Conservation (phyloP, 2,888 invertebrate genomes). For the Drosophila paranaensis region DNA sequence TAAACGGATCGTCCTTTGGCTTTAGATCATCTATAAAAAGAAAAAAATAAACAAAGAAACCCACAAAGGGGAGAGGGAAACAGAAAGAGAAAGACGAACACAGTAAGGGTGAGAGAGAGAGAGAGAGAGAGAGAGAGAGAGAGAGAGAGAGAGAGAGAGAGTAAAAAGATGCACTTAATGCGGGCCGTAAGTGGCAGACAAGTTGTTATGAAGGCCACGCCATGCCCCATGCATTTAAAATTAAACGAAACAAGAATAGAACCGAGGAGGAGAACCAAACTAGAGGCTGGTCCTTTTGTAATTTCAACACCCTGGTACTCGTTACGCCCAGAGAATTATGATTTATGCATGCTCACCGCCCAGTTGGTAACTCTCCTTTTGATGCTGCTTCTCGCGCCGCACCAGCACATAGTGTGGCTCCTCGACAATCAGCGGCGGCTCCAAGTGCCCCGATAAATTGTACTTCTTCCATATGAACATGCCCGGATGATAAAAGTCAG, state of each 20-base stretch:
- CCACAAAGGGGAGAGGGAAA: background rate
- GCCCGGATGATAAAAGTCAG: conserved; percentile 75
- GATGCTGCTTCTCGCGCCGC: conserved; percentile 69
- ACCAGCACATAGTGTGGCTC: conserved; percentile 83
- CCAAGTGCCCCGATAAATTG: conserved; percentile 82
- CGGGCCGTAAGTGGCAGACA: conserved; percentile 14
- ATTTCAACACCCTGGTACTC: conserved; percentile 52
- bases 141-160: background rate
- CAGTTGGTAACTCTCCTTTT: conserved; percentile 57
- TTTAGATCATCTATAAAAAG: conserved; percentile 45
- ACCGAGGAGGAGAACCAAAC: conserved; percentile 6
- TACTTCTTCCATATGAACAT: conserved; percentile 82
- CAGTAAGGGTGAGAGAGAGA: background rate
- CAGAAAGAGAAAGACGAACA: background rate
- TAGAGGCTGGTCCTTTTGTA: conserved; percentile 34
- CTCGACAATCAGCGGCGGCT: conserved; percentile 82
- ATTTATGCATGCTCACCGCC: conserved; percentile 65
- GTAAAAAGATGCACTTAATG: conserved; percentile 17
- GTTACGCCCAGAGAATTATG: conserved; percentile 50
- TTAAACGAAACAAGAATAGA: conserved; percentile 38
- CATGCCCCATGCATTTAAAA: conserved; percentile 58
- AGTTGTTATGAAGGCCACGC: conserved; percentile 30
- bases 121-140: background rate
- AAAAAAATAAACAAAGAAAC: background rate
- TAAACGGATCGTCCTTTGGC: conserved; percentile 78